A percentile compares a stretch with the other conserved stretches of the same genome.
Conservation (phyloP, 2,888 invertebrate species). For the Callimorpha dominula region DNA sequence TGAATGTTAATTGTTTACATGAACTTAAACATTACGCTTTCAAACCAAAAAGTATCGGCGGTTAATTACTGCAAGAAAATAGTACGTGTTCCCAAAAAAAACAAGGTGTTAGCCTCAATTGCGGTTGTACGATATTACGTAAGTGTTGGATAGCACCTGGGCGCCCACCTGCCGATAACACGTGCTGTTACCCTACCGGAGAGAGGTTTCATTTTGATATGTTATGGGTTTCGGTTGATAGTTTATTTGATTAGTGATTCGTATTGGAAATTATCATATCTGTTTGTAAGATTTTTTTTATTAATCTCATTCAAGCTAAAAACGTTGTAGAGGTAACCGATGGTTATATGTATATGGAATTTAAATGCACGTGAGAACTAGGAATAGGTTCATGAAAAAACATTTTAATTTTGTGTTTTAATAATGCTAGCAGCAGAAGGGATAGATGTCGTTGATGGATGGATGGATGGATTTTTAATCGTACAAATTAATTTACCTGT, state of each 20-base stretch:
- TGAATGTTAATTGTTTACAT: background rate
- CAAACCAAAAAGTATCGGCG: slow-evolving; percentile 1
- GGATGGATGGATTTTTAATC: too few relatives aligned
- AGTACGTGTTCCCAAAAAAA: slow-evolving; percentile 32
- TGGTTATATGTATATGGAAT: too few relatives aligned
- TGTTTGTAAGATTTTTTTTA: background rate
- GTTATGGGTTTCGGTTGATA: slow-evolving; percentile 10
- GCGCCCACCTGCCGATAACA: slow-evolving; percentile 53
- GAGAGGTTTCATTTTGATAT: slow-evolving; percentile 16
- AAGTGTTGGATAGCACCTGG: slow-evolving; percentile 55
- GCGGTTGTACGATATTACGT: slow-evolving; percentile 42
- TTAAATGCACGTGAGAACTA: too few relatives aligned
- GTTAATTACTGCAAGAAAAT: slow-evolving; percentile 9
- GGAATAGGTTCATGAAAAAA: too few relatives aligned
- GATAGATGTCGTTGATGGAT: too few relatives aligned
- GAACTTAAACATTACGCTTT: background rate
- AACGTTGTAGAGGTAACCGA: too few relatives aligned
- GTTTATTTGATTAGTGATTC: slow-evolving; percentile 9
- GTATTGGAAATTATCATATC: slow-evolving; percentile 1
- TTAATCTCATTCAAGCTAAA: too few relatives aligned
- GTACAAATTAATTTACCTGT: background rate
- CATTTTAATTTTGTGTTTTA: too few relatives aligned
- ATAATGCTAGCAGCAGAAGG: too few relatives aligned
- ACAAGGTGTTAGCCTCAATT: slow-evolving; percentile 53
- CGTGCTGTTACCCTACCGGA: slow-evolving; percentile 33